Percentiles rank a stretch among this genome's conserved stretches.
phyloP scores from a whole-genome alignment of 1,140 invertebrate species.

The Delia radicum region DNA sequence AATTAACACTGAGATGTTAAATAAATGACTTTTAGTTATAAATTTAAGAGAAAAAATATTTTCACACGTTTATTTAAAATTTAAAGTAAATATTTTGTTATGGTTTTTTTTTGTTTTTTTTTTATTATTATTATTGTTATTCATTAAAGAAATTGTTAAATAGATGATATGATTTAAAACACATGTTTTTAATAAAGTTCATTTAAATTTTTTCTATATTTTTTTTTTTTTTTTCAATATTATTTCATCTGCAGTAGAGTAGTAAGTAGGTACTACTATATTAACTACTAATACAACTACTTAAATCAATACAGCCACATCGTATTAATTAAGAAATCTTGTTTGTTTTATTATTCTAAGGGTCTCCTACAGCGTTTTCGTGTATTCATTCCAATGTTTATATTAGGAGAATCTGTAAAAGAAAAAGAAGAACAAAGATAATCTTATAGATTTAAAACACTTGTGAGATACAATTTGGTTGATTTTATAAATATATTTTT shows the following conservation, averaged over 20 bases:
- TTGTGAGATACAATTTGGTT: too few relatives aligned
- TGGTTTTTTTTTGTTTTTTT: not conserved
- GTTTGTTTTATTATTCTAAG: not conserved
- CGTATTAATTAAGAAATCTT: too few relatives aligned
- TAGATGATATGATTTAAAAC: not conserved
- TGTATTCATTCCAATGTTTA: too few relatives aligned
- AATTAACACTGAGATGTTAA: not conserved
- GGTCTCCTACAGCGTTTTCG: conserved; percentile 13
- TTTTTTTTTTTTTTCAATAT: not conserved
- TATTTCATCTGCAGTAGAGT: not conserved
- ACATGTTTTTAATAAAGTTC: too few relatives aligned
- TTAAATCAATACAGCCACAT: too few relatives aligned
- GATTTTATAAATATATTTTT: too few relatives aligned
- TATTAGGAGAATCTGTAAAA: too few relatives aligned
- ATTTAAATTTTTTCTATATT: not conserved
- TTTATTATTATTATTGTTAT: not conserved
- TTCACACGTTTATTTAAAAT: not conserved
- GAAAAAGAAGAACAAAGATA: too few relatives aligned
- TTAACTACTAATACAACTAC: too few relatives aligned
- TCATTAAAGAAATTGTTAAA: too few relatives aligned
- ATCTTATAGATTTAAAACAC: too few relatives aligned
- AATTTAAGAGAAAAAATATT: not conserved
- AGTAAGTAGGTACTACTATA: too few relatives aligned
- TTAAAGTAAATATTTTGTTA: not conserved
- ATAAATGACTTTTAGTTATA: not conserved